These are phyloP conservation scores for Druon quercuslanigerum DNA, from an alignment of 1,140 invertebrate genomes.

Conservation along the genomic window DNA sequence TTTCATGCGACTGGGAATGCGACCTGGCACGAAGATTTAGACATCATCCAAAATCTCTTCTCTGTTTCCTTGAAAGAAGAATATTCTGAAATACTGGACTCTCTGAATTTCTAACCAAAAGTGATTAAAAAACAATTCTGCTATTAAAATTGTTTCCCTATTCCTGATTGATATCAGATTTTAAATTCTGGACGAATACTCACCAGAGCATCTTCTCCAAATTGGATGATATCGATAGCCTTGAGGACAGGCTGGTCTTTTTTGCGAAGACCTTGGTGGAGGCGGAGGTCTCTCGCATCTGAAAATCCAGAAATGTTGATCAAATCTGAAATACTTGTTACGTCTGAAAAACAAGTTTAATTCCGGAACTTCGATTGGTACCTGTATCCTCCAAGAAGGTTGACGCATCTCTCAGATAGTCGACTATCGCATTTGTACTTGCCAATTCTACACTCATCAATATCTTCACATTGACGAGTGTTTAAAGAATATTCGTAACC, in stretches of 20 bases:
- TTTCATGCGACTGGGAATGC: conserved; percentile 6
- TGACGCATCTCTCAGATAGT: conserved; percentile 75
- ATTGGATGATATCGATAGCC: conserved; percentile 86
- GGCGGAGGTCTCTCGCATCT: conserved; percentile 52
- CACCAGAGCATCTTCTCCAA: conserved; percentile 77
- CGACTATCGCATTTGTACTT: conserved; percentile 66
- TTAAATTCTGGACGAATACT: neutral
- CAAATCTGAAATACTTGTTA: no score
- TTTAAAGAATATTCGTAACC: conserved; percentile 67
- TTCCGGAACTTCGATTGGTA: conserved; percentile 67
- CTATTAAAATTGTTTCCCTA: no score
- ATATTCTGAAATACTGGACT: neutral
- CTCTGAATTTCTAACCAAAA: no score
- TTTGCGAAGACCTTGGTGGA: conserved; percentile 52
- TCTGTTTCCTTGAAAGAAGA: conserved; percentile 72
- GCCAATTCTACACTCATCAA: conserved; percentile 79
- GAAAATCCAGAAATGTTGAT: neutral
- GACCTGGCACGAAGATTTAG: neutral
- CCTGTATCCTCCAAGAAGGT: conserved; percentile 78
- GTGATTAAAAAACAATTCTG: no score
- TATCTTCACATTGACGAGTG: conserved; percentile 76
- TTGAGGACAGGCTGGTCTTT: conserved; percentile 81
- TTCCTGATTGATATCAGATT: no score
- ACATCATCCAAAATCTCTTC: neutral
- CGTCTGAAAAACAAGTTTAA: neutral